Base-by-base conservation (phyloP, 1,140 invertebrate genomes). In the Teleopsis dalmanni region DNA sequence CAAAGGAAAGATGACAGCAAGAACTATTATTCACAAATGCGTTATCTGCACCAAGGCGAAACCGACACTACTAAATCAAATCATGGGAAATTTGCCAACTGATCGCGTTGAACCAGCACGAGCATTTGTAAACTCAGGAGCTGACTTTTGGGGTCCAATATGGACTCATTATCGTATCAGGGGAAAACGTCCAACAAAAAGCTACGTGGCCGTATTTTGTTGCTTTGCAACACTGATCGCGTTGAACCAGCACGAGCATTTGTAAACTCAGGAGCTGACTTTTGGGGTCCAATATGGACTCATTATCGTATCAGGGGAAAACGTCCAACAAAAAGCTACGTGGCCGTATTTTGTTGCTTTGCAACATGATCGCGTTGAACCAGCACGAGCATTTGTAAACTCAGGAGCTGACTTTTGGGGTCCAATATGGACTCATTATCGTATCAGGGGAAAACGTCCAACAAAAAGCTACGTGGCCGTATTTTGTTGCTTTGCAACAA, bases 361-460 rank as follows among this genome's bases (percentile, higher is more conserved):
- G 18, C 47, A 27, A 33, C 14, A 40, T 16, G 27, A 48, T n/a
- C 18, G 47, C 33, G 16, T 42, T 9, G 23, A 14, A 14, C 6
- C 2, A 23, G 25, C 47, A 5, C n/a, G 51, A 19, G 35, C 51
- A 25, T 58, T 58, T 36, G n/a, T 22, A 13, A 53, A 47, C 23
- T 31, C 16, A 23, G 55, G 54, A 23, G 22, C 57, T 7, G 55
- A 57, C 34, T 57, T 55, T 52, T 13, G 38, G 16, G 57, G 57
- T 13, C 53, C 55, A 22, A 33, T 55, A 13, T 29, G n/a, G 4
- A 50, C 53, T 21, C 51, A 47, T 19, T 27, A 47, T n/a, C 36
- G 35, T 27, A 26, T 47, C n/a, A 33, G 38, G 8, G 50, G 44
- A 13, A 51, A 51, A 42, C 25, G 18, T 11, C 18, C 33, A 13